A percentile compares a stretch with the other conserved stretches of the same genome.
These are phyloP conservation scores for Oryctes rhinoceros DNA, from an alignment of 1,140 invertebrate species.

Conservation along the genomic window DNA sequence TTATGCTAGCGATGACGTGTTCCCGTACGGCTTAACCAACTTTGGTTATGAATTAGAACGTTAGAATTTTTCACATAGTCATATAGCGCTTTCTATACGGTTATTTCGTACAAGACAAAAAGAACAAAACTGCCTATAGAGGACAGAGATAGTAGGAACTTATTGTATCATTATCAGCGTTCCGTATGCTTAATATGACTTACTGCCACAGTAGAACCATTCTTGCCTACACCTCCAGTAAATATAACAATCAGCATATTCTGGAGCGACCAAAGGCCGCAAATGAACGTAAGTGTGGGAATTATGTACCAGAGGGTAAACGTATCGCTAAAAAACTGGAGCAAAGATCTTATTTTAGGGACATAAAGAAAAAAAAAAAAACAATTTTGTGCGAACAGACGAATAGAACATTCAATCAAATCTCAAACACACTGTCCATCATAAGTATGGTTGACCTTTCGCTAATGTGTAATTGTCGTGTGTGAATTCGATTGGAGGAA, in stretches of 20 bases:
- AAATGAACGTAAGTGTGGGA: constrained; percentile 74
- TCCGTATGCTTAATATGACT: constrained; percentile 59
- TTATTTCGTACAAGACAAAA: too few relatives aligned
- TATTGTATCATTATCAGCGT: constrained; percentile 6
- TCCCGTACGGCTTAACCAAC: too few relatives aligned
- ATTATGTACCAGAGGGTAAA: constrained; percentile 79
- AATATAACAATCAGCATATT: constrained; percentile 81
- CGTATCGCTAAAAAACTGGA: constrained; percentile 61
- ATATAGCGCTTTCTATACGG: too few relatives aligned
- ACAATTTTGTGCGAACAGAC: not conserved
- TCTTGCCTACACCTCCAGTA: constrained; percentile 94
- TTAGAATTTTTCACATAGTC: too few relatives aligned
- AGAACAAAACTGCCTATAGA: too few relatives aligned
- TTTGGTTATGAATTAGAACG: too few relatives aligned
- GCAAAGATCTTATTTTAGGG: constrained; percentile 32
- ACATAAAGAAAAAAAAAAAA: constrained; percentile 9
- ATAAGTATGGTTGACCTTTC: constrained; percentile 5
- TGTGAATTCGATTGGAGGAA: constrained; percentile 1
- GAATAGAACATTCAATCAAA: constrained; percentile 11
- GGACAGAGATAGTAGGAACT: too few relatives aligned
- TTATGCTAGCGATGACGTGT: too few relatives aligned
- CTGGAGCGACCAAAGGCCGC: constrained; percentile 73
- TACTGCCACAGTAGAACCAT: constrained; percentile 91
- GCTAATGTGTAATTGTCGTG: constrained; percentile 24
- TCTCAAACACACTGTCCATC: constrained; percentile 14